Conservation (phyloP, 2,113 vertebrate species). For the Plectropomus leopardus region DNA sequence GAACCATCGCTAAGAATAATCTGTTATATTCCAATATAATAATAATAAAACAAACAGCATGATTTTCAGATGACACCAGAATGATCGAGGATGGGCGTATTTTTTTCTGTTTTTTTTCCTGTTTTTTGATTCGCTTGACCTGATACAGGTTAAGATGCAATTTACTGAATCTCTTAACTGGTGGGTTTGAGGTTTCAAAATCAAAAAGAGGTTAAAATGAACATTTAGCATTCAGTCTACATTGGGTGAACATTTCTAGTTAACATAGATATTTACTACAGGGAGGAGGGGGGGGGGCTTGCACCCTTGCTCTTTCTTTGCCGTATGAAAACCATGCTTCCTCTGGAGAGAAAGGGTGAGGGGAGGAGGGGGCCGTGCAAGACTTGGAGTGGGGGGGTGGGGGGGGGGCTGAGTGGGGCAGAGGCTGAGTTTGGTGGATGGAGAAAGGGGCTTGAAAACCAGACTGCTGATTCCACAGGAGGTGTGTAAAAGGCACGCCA, state of each 20-base stretch:
- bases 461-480: conserved; percentile 80
- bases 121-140: conserved; percentile 80
- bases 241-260: conserved; percentile 65
- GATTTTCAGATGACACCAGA: conserved; percentile 83
- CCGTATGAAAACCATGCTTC: conserved; percentile 83
- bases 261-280: conserved; percentile 70
- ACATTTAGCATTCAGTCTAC: conserved; percentile 79
- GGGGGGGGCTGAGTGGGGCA: conserved; percentile 40
- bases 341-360: conserved; percentile 60
- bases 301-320: conserved; percentile 81
- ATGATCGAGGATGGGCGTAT: conserved; percentile 76
- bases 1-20: conserved; percentile 76
- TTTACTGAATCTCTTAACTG: conserved; percentile 70
- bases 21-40: conserved; percentile 76
- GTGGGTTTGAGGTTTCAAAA: conserved; percentile 70
- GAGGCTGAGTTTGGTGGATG: conserved; percentile 68
- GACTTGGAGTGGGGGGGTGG: conserved; percentile 62
- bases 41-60: conserved; percentile 76
- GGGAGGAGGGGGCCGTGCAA: conserved; percentile 64
- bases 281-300: conserved; percentile 32
- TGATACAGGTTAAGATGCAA: conserved; percentile 88
- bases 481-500: conserved; percentile 86
- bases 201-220: conserved; percentile 73
- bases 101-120: conserved; percentile 13
- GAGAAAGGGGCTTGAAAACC: conserved; percentile 72